phyloP scores from a whole-genome alignment of 2,888 invertebrate species.

The Lissonota sp. region DNA sequence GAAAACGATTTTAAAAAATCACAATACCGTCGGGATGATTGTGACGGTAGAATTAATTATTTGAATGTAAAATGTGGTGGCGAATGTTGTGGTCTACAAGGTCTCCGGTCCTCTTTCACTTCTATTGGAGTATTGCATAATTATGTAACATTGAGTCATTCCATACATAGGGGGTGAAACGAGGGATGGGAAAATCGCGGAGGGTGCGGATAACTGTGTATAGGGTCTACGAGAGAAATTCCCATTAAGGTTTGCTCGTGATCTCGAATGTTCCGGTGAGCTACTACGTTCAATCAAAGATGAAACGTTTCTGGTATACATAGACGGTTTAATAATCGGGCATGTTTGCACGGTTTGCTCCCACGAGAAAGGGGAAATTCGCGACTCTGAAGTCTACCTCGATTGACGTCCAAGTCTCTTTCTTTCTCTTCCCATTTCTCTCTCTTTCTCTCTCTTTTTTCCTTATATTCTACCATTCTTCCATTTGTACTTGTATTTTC shows the following conservation, averaged over 20 bases:
- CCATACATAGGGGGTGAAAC: too few species aligned
- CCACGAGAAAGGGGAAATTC: slow-evolving; percentile 47
- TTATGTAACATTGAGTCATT: too few species aligned
- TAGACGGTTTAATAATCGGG: slow-evolving; percentile 79
- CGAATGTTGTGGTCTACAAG: too few species aligned
- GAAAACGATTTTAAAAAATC: too few species aligned
- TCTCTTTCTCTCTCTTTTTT: slow-evolving; percentile 4
- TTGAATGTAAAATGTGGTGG: too few species aligned
- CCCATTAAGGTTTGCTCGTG: slow-evolving; percentile 72
- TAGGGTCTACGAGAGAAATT: slow-evolving; percentile 68
- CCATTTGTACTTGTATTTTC: too few species aligned
- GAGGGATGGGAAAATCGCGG: too few species aligned
- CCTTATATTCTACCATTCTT: neutral
- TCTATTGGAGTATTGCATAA: too few species aligned
- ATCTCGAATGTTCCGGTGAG: slow-evolving; percentile 41
- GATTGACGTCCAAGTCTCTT: neutral
- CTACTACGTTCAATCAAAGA: slow-evolving; percentile 75
- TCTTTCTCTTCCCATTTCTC: neutral
- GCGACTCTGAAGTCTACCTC: neutral
- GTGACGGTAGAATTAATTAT: too few species aligned
- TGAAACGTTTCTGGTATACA: slow-evolving; percentile 72
- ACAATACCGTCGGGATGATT: too few species aligned
- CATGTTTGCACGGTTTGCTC: slow-evolving; percentile 75
- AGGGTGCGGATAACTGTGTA: slow-evolving; percentile 2
- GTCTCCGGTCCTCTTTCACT: too few species aligned